Conservation (phyloP, 1,140 invertebrate species). For the Drosophila ohnishii region DNA sequence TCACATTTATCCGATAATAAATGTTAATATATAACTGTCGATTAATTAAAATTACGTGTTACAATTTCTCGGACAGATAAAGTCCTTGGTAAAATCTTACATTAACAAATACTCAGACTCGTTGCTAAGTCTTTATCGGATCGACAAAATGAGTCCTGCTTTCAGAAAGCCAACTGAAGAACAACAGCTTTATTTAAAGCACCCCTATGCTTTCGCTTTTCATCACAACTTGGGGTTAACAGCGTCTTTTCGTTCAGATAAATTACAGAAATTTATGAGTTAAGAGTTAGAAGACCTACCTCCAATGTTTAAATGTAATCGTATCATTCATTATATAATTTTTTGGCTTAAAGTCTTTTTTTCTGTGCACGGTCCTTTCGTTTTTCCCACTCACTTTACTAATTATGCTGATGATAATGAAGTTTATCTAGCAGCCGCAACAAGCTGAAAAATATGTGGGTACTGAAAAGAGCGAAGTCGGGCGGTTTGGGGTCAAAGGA, state of each 20-base stretch:
- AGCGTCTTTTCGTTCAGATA: background rate
- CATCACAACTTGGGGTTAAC: background rate
- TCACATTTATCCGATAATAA: too few relatives aligned
- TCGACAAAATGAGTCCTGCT: background rate
- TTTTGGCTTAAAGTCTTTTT: background rate
- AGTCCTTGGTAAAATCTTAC: background rate
- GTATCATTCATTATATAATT: background rate
- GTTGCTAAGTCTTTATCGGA: background rate
- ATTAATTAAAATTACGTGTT: background rate
- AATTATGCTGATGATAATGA: conserved; percentile 53
- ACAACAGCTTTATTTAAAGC: too few relatives aligned
- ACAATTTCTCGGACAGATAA: background rate
- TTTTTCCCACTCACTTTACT: conserved; percentile 20
- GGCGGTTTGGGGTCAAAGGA: conserved; percentile 34
- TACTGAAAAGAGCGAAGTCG: conserved; percentile 14
- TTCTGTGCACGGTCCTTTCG: background rate
- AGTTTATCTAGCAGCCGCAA: conserved; percentile 49
- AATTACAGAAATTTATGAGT: background rate
- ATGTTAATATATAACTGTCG: background rate
- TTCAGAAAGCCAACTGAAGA: too few relatives aligned
- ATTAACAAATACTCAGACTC: background rate
- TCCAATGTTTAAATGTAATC: too few relatives aligned
- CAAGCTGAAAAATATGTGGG: conserved; percentile 34
- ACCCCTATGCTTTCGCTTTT: background rate
- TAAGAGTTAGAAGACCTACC: too few relatives aligned